A percentile compares a stretch with the other conserved stretches of the same genome.
phyloP scores from a whole-genome alignment of 2,113 vertebrate genomes.

The Pongo abelii region DNA sequence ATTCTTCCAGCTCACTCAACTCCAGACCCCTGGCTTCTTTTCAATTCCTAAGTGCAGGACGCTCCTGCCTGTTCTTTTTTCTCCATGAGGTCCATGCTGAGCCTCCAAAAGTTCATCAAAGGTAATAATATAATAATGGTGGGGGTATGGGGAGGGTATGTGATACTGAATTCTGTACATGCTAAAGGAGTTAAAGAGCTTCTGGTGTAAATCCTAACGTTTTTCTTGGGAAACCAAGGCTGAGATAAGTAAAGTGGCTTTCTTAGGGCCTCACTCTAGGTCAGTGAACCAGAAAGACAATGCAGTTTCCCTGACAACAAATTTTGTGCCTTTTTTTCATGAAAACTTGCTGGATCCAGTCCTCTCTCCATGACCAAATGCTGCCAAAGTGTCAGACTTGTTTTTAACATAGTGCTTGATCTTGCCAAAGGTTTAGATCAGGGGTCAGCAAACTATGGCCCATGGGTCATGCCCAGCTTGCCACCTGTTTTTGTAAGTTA shows the following conservation, averaged over 20 bases:
- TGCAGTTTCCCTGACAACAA: background rate
- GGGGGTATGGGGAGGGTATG: too few relatives aligned
- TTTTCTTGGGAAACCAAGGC: background rate
- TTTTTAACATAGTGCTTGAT: background rate
- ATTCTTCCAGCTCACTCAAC: background rate
- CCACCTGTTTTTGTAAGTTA: background rate
- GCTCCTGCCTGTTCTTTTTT: background rate
- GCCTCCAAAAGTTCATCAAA: background rate
- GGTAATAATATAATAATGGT: background rate
- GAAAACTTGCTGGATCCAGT: background rate
- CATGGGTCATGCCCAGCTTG: accelerated
- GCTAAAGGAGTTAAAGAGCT: background rate
- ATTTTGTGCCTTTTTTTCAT: background rate
- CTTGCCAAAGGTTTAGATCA: background rate
- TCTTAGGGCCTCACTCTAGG: background rate
- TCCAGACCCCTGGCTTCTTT: background rate
- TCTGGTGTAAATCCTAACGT: background rate
- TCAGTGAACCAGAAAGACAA: background rate
- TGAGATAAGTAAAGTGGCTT: background rate
- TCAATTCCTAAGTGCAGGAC: background rate
- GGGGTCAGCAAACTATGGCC: background rate
- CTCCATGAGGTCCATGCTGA: background rate
- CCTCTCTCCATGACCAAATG: background rate
- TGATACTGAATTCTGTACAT: background rate
- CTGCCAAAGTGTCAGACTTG: background rate